phyloP scores from a whole-genome alignment of 2,113 vertebrate species.

The Myotis yumanensis region DNA sequence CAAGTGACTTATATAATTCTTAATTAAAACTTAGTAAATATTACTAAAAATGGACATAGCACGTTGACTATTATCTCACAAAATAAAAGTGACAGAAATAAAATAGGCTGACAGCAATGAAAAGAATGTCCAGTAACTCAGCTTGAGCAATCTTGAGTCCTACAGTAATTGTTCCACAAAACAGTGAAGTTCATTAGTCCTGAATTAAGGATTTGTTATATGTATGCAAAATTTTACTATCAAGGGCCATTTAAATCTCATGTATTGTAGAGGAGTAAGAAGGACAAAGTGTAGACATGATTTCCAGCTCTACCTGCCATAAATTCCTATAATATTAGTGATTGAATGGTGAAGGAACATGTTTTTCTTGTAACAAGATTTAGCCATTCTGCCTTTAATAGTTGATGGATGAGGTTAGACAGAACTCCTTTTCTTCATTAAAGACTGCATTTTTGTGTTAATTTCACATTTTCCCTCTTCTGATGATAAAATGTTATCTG shows the following conservation, averaged over 20 bases:
- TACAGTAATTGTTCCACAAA: background rate
- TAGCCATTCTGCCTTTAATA: background rate
- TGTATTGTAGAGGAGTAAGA: background rate
- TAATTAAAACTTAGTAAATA: slow-evolving; percentile 18
- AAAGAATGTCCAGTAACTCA: background rate
- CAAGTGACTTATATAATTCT: background rate
- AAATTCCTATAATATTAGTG: background rate
- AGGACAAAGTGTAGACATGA: background rate
- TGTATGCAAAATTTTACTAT: background rate
- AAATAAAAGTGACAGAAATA: background rate
- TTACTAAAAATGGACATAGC: background rate
- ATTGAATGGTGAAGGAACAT: background rate
- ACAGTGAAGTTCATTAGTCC: background rate
- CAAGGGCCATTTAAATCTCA: background rate
- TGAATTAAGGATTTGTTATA: background rate
- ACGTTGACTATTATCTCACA: background rate
- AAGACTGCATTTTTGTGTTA: background rate
- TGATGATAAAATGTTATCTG: background rate
- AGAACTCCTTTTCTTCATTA: background rate
- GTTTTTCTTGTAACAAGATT: background rate
- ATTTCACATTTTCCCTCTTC: background rate
- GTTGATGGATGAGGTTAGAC: background rate
- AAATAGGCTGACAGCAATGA: background rate
- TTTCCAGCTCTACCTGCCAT: background rate
- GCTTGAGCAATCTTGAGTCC: background rate